Percentiles rank a stretch among this genome's conserved stretches.
phyloP scores from a whole-genome alignment of 2,113 vertebrate genomes.

The Pelobates fuscus region DNA sequence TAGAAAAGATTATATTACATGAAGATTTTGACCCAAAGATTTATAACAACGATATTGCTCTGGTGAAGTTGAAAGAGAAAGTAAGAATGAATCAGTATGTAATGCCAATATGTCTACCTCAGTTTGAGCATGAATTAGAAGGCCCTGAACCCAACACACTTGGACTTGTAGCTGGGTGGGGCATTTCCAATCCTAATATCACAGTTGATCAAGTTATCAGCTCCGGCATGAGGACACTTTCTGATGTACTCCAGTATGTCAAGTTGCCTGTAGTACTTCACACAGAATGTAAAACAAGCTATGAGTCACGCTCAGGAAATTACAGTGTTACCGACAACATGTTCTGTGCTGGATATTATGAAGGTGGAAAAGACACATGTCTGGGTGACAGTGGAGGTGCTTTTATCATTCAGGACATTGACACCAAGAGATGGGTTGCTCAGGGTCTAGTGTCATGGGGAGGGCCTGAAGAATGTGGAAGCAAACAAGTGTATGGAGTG shows the following conservation, averaged over 20 bases:
- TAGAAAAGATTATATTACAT: slow-evolving; percentile 82
- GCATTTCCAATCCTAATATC: slow-evolving; percentile 82
- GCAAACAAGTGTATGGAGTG: slow-evolving; percentile 90
- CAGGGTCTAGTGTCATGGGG: slow-evolving; percentile 95
- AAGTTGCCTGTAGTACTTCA: slow-evolving; percentile 90
- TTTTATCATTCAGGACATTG: slow-evolving; percentile 78
- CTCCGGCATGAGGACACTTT: slow-evolving; percentile 71
- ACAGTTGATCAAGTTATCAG: slow-evolving; percentile 69
- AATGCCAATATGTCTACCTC: slow-evolving; percentile 82
- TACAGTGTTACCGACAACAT: slow-evolving; percentile 95
- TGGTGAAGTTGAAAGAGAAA: slow-evolving; percentile 79
- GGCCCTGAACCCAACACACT: slow-evolving; percentile 75
- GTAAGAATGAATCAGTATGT: slow-evolving; percentile 72
- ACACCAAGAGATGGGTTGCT: slow-evolving; percentile 78
- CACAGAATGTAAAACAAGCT: slow-evolving; percentile 85
- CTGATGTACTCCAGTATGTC: slow-evolving; percentile 88
- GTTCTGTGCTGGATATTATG: slow-evolving; percentile 93
- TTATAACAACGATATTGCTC: slow-evolving; percentile 92
- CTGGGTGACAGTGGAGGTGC: slow-evolving; percentile 93
- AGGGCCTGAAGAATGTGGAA: slow-evolving; percentile 91
- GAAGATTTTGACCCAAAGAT: slow-evolving; percentile 86
- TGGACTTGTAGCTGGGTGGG: slow-evolving; percentile 94
- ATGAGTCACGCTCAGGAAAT: slow-evolving; percentile 80
- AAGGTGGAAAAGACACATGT: slow-evolving; percentile 92
- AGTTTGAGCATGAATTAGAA: slow-evolving; percentile 58